Evolutionary conservation across 2,888 invertebrate species (phyloP), one percentile per base, ranked within the genome.

Genomic region (Gasteruption jaculator): DNA sequence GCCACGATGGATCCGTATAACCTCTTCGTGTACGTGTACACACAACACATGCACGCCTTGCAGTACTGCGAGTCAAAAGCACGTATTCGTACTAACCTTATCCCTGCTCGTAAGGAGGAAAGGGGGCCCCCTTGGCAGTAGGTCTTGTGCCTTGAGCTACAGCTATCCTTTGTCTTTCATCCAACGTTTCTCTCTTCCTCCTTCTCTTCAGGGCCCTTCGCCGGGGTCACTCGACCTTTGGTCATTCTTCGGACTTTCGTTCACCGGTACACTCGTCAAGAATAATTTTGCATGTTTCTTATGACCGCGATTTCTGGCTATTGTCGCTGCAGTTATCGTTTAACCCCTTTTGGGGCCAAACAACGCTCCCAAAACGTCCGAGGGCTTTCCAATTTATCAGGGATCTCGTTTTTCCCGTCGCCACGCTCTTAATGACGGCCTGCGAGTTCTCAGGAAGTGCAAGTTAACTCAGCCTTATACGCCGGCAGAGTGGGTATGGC

Each of bases 31-130:
- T n/a, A n/a, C n/a, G n/a, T n/a, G n/a, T n/a, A n/a, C n/a, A n/a
- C n/a, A n/a, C n/a, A n/a, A n/a, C n/a, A n/a, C n/a, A n/a, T n/a
- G n/a, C n/a, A n/a, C n/a, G n/a, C n/a, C n/a, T n/a, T n/a, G n/a
- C n/a, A n/a, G n/a, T n/a, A n/a, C n/a, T n/a, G n/a, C 53, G 50
- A 56, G 56, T 56, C 55, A 55, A 56, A 56, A 56, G 54, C 50
- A 50, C 53, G 51, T 55, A 50, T 50, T n/a, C n/a, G n/a, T n/a
- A n/a, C n/a, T n/a, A n/a, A n/a, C n/a, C n/a, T n/a, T n/a, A 49
- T 42, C 41, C 43, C 44, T 43, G 43, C 43, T 26, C n/a, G n/a
- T n/a, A n/a, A n/a, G n/a, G n/a, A n/a, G n/a, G 32, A 38, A 8
- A 16, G 33, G 41, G 37, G 48, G 44, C 52, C 50, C 54, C 48